These are phyloP conservation scores for Sphenodon punctatus DNA, from an alignment of 2,797 vertebrate genomes.

Conservation along the genomic window DNA sequence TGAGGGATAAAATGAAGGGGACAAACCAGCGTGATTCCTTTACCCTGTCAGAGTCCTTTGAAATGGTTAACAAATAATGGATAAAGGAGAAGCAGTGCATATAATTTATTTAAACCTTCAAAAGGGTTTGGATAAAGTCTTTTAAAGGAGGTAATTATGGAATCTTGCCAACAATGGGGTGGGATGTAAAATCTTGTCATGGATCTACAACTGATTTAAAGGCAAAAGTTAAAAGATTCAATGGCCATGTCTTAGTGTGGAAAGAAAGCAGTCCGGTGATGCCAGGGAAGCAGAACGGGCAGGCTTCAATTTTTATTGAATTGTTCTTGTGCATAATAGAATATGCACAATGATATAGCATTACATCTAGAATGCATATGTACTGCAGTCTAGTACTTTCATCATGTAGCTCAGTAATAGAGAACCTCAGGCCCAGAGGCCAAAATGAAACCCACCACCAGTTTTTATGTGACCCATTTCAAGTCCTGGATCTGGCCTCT, in stretches of 20 bases:
- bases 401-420: slow-evolving; percentile 3
- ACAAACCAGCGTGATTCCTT: slow-evolving; percentile 66
- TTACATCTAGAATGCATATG: slow-evolving; percentile 26
- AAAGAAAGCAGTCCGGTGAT: slow-evolving; percentile 58
- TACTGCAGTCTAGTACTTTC: not conserved
- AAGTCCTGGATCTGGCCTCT: too few relatives aligned
- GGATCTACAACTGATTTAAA: slow-evolving; percentile 71
- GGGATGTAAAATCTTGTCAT: slow-evolving; percentile 67
- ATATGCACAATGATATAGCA: slow-evolving; percentile 41
- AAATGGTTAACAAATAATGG: slow-evolving; percentile 74
- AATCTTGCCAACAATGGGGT: slow-evolving; percentile 69
- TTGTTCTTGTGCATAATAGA: slow-evolving; percentile 39
- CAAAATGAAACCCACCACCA: too few relatives aligned
- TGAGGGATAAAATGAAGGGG: slow-evolving; percentile 58
- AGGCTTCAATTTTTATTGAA: slow-evolving; percentile 26
- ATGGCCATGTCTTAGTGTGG: slow-evolving; percentile 48
- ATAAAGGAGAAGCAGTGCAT: slow-evolving; percentile 65
- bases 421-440: too few relatives aligned
- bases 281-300: slow-evolving; percentile 33
- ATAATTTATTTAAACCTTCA: slow-evolving; percentile 73
- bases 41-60: slow-evolving; percentile 64
- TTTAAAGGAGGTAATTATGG: slow-evolving; percentile 71
- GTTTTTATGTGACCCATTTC: too few relatives aligned
- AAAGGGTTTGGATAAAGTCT: slow-evolving; percentile 61
- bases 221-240: slow-evolving; percentile 68